Evolutionary conservation across 2,888 invertebrate species (phyloP), one percentile per base, ranked within the genome.

Genomic region (Lydus trimaculatus): DNA sequence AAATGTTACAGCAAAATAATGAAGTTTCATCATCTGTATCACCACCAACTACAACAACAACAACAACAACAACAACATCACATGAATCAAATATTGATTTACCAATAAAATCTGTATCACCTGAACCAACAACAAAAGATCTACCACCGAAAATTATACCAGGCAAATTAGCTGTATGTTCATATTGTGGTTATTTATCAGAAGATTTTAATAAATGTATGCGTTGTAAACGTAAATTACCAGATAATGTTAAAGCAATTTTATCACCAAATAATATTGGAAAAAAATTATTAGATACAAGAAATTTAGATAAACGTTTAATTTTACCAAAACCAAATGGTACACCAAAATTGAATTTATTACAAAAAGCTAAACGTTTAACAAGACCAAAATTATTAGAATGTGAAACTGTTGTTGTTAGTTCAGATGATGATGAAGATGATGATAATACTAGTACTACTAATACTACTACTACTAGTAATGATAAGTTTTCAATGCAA

Each of bases 121-220:
- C 90, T 3, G 89, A 90, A 69, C 88, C 88, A 2, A 88, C 88
- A 2, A 88, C 89, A 33, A 79, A 84, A 71, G 82, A 86, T 76
- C 74, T 82, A 63, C 64, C 66, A 20, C 90, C 92, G 5, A 90
- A 90, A 75, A 88, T 87, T 72, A 88, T 92, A 33, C 90, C 91
- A 43, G 94, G 94, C 63, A 91, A 90, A 87, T 85, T 92, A 74
- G 94, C 94, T 8, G 89, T 96, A 1, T 96, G 96, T 84, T 89
- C 90, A 72, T 88, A 89, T 73, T 96, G 96, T 83, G 96, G 96
- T 20, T 91, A 92, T 80, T 89, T 91, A 59, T 94, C 94, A 63
- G 88, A 89, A 77, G 92, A 95, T 84, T 94, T 95, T 83, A 91
- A 90, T 76, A 90, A 90, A 71, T 96, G 96, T 85, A 90, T 92